Percentiles rank a stretch among this genome's conserved stretches.
phyloP scores from a whole-genome alignment of 1,140 invertebrate species.

The Calycopis cecrops region DNA sequence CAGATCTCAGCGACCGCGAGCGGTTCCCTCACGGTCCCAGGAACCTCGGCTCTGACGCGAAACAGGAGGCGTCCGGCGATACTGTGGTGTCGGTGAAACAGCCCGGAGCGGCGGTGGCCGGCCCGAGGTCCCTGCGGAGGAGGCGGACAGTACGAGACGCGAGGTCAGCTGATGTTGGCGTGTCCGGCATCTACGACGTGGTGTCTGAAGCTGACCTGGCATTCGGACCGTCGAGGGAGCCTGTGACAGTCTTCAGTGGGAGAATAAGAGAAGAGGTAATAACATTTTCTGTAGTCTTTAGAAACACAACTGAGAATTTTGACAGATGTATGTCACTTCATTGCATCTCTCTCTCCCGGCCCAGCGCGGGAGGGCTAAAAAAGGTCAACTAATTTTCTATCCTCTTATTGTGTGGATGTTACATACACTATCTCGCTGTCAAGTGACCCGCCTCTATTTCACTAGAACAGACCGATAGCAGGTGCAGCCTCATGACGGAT shows the following conservation, averaged over 20 bases:
- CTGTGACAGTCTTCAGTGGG: conserved; percentile 91
- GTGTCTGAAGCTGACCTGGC: conserved; percentile 93
- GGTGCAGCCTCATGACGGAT: no score
- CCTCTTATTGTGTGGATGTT: no score
- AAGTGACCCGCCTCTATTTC: no score
- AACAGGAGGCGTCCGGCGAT: conserved; percentile 43
- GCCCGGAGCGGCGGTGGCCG: conserved; percentile 74
- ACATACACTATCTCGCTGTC: no score
- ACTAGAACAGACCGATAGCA: no score
- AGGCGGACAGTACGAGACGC: conserved; percentile 83
- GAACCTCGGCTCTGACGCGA: conserved; percentile 77
- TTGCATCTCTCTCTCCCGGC: no score
- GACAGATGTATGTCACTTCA: no score
- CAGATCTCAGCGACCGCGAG: conserved; percentile 77
- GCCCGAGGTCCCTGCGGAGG: conserved; percentile 74
- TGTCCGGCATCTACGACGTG: conserved; percentile 92
- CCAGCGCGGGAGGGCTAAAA: no score
- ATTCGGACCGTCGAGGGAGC: conserved; percentile 90
- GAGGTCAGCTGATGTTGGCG: conserved; percentile 88
- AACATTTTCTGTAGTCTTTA: neutral
- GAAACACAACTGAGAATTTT: no score
- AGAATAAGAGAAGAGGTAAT: conserved; percentile 87
- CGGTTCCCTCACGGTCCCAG: conserved; percentile 89
- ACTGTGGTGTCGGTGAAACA: conserved; percentile 46
- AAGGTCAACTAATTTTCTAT: no score